Base-by-base conservation (phyloP, 2,888 invertebrate genomes). In the Caenorhabditis sp. region DNA sequence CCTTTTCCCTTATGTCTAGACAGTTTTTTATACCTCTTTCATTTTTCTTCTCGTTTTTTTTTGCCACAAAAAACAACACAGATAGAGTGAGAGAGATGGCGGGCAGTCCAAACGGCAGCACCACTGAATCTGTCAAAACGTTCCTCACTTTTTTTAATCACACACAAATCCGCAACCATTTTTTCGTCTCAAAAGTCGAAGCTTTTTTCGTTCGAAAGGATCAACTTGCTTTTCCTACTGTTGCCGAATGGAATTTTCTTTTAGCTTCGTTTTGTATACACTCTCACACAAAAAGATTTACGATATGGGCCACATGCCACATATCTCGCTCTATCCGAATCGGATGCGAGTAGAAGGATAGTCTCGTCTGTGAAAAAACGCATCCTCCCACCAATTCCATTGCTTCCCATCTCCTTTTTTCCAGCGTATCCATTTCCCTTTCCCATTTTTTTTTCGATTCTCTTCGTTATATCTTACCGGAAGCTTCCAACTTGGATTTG, bases 221-320 rank as follows among this genome's bases (percentile, higher is more conserved):
- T 22, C 22, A n/a, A 38, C 19, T 24, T 38, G 16, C 54, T 54
- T 66, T 49, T 49, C 24, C 61, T 47, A 68, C 51, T 68, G 68
- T 68, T 68, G 68, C 68, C 68, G 38, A 51, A 28, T 66, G 28
- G 44, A 56, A 61, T 77, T 69, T 63, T 63, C 44, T 26, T 47
- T 64, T 56, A 5, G 16, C 26, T 54, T 54, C 14, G 44, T 24
- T 61, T 68, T 72, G 69, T 70, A 63, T 28, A 64, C 64, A 63
- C 28, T 49, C 47, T 7, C 74, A 77, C 76, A 77, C 70, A 70
- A 70, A 79, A 79, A 79, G 79, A 79, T 79, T 79, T 79, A 79
- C 79, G 79, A 79, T 79, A 79, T 79, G 79, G 68, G 54, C 68
- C 68, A 68, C 16, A 68, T 68, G 79, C 70, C 69, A 63, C 69